Base-by-base conservation (phyloP, 2,797 vertebrate genomes). In the Urosaurus nigricauda region DNA sequence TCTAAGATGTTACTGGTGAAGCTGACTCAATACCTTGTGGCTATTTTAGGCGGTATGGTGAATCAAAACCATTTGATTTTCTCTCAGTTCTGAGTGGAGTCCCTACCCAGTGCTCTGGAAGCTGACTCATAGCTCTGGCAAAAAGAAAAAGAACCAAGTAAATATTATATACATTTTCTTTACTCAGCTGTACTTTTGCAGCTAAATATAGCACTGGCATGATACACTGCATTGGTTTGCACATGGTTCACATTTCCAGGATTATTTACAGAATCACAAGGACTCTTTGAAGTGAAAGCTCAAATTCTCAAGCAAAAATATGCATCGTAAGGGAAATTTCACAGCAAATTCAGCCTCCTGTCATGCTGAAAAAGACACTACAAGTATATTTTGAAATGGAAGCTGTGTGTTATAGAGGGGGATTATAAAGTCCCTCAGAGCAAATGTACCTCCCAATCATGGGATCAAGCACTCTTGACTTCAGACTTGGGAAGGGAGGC, bases 181-280 rank as follows among this genome's bases (percentile, higher is more conserved):
- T 82, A 86, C 43, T 56, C 78, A 89, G 88, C 84, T 89, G 35
- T 86, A 89, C 79, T 80, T 53, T 43, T 68, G 71, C 58, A 75
- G n/a, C 70, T 85, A 89, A 85, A 86, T 65, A 86, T 82, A 88
- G 87, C 32, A 47, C 24, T 88, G 87, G 80, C 87, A 83, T 13
- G 32, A 63, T 56, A 65, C 56, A 53, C 79, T 75, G 58, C 56
- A 82, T 68, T n/a, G 60, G 70, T 86, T 82, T 89, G 70, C 77
- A 86, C 84, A 82, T 74, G 37, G 84, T 75, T 89, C 70, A 86
- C 11, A 82, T 68, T 82, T 89, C 43, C 70, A 85, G 78, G n/a
- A 89, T 89, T 89, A 89, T 89, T 86, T 82, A 74, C 7, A 2
- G 79, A 89, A 86, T 68, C 84, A 86, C 71, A 86, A 86, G 58